phyloP scores from a whole-genome alignment of 2,113 vertebrate genomes.

The Brachypodius melanocephalos region DNA sequence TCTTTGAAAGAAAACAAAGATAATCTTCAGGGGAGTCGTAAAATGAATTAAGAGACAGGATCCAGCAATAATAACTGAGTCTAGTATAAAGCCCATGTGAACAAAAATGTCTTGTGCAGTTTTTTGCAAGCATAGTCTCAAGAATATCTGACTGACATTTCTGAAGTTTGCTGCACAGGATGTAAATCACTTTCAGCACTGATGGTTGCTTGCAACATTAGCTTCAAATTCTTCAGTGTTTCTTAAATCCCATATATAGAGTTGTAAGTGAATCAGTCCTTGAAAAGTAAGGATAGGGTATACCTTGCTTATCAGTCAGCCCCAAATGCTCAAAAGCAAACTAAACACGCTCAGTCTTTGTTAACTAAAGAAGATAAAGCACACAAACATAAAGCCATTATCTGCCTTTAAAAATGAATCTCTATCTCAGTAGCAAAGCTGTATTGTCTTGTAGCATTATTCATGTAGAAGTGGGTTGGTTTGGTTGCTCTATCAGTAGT shows the following conservation, averaged over 20 bases:
- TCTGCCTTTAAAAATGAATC: conserved; percentile 6
- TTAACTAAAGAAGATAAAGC: conserved; percentile 32
- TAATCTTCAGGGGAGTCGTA: not conserved
- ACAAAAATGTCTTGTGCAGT: not conserved
- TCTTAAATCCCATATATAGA: not conserved
- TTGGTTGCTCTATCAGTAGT: not conserved
- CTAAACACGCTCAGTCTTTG: not conserved
- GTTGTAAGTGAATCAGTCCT: not conserved
- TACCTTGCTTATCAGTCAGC: not conserved
- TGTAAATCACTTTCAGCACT: not conserved
- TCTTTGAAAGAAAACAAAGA: not conserved
- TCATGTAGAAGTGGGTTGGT: not conserved
- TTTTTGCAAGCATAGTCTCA: not conserved
- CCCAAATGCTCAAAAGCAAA: conserved; percentile 23
- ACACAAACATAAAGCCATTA: conserved; percentile 1
- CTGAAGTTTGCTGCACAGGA: not conserved
- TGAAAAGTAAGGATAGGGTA: not conserved
- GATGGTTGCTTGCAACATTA: not conserved
- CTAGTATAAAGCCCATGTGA: not conserved
- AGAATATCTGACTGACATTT: not conserved
- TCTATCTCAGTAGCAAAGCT: not conserved
- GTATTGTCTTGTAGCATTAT: not conserved
- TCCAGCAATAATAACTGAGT: not conserved
- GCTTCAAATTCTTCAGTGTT: not conserved
- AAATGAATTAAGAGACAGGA: not conserved